phyloP scores from a whole-genome alignment of 2,888 invertebrate genomes.

The Pollenia amentaria region DNA sequence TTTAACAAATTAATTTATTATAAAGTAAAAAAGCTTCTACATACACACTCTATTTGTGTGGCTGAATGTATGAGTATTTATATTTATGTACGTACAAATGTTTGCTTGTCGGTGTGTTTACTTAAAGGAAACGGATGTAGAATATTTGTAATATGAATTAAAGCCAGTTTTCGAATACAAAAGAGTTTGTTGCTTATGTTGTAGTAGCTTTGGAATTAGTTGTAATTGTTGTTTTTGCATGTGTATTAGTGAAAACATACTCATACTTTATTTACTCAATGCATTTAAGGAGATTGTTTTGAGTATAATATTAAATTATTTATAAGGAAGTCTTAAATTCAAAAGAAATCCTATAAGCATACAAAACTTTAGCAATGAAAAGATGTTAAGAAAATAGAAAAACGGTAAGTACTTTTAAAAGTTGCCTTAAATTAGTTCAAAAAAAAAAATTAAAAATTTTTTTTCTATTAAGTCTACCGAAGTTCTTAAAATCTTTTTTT shows the following conservation, averaged over 20 bases:
- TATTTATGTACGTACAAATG: neutral
- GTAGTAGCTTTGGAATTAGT: neutral
- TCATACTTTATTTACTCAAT: constrained; percentile 12
- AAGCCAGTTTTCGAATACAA: constrained; percentile 3
- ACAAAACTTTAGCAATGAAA: too few species aligned
- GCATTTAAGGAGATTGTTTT: too few species aligned
- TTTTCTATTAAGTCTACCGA: too few species aligned
- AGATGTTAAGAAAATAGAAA: too few species aligned
- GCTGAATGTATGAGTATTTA: neutral
- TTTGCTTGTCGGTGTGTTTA: constrained; percentile 20
- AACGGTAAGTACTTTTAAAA: too few species aligned
- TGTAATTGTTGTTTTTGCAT: neutral
- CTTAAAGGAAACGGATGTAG: constrained; percentile 37
- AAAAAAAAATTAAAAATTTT: too few species aligned
- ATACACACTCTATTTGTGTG: neutral
- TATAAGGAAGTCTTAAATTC: too few species aligned
- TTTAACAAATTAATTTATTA: constrained; percentile 24
- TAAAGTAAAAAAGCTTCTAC: neutral
- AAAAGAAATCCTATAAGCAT: too few species aligned
- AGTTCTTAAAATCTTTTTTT: too few species aligned
- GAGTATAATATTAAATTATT: too few species aligned
- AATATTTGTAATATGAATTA: constrained; percentile 28
- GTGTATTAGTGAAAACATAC: neutral
- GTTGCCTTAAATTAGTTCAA: too few species aligned
- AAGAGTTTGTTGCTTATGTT: neutral